Evolutionary conservation across 2,113 vertebrate genomes (phyloP), one percentile per base, ranked within the genome.

Genomic region (Cyprinus carpio): DNA sequence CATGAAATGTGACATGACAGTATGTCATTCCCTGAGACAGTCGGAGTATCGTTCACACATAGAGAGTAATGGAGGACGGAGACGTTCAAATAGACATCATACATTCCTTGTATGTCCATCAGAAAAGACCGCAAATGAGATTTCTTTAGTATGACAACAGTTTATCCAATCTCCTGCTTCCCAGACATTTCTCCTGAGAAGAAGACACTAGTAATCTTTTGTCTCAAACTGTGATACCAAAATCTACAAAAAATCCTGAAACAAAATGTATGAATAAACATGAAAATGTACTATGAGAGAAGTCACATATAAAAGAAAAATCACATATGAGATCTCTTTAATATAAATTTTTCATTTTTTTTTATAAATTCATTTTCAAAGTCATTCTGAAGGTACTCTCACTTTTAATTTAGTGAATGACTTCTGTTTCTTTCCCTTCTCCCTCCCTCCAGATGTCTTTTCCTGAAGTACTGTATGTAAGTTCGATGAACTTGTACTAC

Each of bases 1-100:
- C 46, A 34, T 72, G 54, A 80, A 86, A 74, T 86, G 43, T 34
- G 34, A 84, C 81, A 80, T 64, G 75, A 74, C 65, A 87, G 75
- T 78, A 37, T 84, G 75, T 72, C 40, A 87, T 87, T 74, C 37
- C 40, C 29, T 64, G 34, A 80, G 75, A 84, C 69, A 78, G 64
- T 27, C 75, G 37, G 75, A 67, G 58, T 27, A 72, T 74, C 40
- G 11, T 51, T 76, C 62, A 58, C 74, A 83, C 81, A 74, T 62
- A 71, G 29, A 34, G 67, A 60, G 29, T 18, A 27, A 25, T 58
- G 20, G 37, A 80, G 74, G 37, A 69, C 6, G 25, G 43, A 81
- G 9, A 69, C 18, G 46, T 82, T 54, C 64, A 67, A 29, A 81
- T 20, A 75, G 11, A 67, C 60, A 10, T 49, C 7, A 4, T 29